Base-by-base conservation (phyloP, 2,113 vertebrate species). In the Brachyhypopomus occidentalis region DNA sequence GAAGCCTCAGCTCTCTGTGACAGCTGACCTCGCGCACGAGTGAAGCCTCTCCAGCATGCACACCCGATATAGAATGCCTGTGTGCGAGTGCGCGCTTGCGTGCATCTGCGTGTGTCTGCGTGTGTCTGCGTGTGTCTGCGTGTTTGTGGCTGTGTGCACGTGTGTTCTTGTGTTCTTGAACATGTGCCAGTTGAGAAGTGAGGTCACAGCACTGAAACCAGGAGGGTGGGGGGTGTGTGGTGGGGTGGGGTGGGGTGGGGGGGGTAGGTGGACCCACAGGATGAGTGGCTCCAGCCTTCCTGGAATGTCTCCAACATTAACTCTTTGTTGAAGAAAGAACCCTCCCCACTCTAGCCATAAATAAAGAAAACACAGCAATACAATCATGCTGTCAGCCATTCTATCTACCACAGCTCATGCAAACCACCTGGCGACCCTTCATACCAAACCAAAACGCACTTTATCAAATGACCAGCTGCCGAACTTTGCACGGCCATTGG, bases 1-100 rank as follows among this genome's bases (percentile, higher is more conserved):
- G 11, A 64, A 75, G 64, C 69, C 78, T 23, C 23, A 34, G 25
- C 77, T 71, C 0, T 14, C 19, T 59, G 72, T 81, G 84, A 87
- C 82, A 84, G 83, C 77, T 83, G 80, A 84, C 71, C 56, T 77
- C 70, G 48, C 63, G 79, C 80, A 89, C 79, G 30, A 23, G 48
- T 72, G 34, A 36, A 83, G 73, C 58, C 83, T 88, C 88, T 82
- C 89, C 88, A 87, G 87, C 69, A 80, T 79, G 83, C 70, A 34
- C 17, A 38, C 84, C 66, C 69, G 81, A 76, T 83, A 80, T 77
- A 19, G 72, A 41, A 74, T 76, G 75, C 63, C 12, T 14, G 30
- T 30, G 38, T 70, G 45, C 71, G 34, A 71, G 36, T 55, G 36
- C 34, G n/a, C n/a, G n/a, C n/a, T n/a, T n/a, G n/a, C n/a, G n/a